These are phyloP conservation scores for Erebia ligea DNA, from an alignment of 2,888 invertebrate species.

Conservation along the genomic window DNA sequence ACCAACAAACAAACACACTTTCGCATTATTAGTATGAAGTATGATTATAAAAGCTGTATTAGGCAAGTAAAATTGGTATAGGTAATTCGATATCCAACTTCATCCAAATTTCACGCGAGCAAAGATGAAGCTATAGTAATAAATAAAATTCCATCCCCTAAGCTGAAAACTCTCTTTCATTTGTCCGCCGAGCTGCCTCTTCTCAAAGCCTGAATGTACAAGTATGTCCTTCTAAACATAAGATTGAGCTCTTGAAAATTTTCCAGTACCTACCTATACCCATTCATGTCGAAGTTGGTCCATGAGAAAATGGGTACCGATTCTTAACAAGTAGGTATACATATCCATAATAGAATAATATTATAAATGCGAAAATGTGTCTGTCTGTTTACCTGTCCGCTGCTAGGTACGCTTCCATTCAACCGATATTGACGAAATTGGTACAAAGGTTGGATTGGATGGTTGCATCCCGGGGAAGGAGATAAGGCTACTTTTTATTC, in stretches of 20 bases:
- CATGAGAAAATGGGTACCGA: neutral
- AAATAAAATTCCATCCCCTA: neutral
- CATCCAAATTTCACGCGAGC: neutral
- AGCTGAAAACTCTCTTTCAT: slow-evolving; percentile 12
- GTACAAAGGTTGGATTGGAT: no score
- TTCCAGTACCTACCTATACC: slow-evolving; percentile 1
- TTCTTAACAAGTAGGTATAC: neutral
- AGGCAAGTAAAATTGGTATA: no score
- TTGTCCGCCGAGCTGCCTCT: slow-evolving; percentile 9
- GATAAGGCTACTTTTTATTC: no score
- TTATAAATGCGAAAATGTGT: no score
- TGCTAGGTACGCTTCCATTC: no score
- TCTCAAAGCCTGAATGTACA: slow-evolving; percentile 6
- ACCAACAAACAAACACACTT: no score
- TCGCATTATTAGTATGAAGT: no score
- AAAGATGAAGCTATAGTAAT: neutral
- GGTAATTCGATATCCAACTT: no score
- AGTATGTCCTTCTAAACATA: slow-evolving; percentile 19
- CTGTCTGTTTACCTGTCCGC: no score
- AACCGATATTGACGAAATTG: no score
- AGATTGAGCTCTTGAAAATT: slow-evolving; percentile 10
- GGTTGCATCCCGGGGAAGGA: no score
- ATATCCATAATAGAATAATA: neutral
- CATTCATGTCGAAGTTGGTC: slow-evolving; percentile 4
- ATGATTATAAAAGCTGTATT: no score